Evolutionary conservation across 2,797 vertebrate species (phyloP).

Genomic region (Pipistrellus pipistrellus): DNA sequence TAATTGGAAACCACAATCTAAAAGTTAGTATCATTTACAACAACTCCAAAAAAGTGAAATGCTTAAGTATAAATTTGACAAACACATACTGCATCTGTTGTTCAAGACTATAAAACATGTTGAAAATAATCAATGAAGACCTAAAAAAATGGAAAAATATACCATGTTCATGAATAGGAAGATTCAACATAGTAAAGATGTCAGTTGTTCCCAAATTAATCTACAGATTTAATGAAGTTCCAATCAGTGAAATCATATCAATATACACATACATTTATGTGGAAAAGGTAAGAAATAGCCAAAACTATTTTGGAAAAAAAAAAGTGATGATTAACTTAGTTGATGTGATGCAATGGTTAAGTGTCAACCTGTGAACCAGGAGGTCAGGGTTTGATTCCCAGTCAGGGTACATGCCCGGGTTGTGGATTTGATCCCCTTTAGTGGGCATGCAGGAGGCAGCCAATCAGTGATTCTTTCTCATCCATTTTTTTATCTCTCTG

Average conservation of each 20-base stretch:
- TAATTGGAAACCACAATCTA: background rate
- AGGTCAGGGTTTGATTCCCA: too few species aligned
- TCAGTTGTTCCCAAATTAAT: background rate
- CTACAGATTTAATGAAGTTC: background rate
- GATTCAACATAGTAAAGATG: background rate
- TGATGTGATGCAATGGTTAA: too few species aligned
- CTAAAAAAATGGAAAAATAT: background rate
- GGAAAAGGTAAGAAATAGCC: conserved; percentile 1
- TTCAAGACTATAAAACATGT: background rate
- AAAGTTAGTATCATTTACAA: background rate
- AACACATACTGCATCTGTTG: background rate
- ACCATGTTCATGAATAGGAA: background rate
- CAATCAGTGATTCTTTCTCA: too few species aligned
- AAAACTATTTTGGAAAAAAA: background rate
- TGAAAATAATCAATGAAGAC: background rate
- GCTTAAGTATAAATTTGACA: background rate
- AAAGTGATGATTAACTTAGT: too few species aligned
- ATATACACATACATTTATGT: background rate
- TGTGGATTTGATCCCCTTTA: too few species aligned
- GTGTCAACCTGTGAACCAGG: too few species aligned
- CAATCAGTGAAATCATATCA: background rate
- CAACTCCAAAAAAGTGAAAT: background rate
- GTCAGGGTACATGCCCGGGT: too few species aligned
- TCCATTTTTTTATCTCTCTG: too few species aligned
- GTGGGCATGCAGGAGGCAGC: too few species aligned